phyloP scores from a whole-genome alignment of 2,113 vertebrate species.

The Odontophorus gujanensis region DNA sequence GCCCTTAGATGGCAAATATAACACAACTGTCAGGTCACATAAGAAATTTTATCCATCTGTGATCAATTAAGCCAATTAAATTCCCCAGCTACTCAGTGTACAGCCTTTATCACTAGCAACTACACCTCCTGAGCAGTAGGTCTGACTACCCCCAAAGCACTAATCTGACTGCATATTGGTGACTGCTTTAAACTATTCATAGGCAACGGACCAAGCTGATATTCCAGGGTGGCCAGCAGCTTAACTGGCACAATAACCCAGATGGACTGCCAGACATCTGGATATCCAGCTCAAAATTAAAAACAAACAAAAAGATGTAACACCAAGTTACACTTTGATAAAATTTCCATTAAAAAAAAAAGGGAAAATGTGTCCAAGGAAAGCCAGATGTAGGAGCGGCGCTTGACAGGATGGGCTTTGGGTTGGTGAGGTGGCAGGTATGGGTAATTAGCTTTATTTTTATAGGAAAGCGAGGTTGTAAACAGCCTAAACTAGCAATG shows the following conservation, averaged over 20 bases:
- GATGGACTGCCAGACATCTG: conserved; percentile 13
- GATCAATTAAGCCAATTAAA: conserved; percentile 47
- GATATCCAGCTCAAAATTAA: neutral
- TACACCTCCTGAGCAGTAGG: neutral
- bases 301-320: neutral
- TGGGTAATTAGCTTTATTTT: neutral
- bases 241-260: neutral
- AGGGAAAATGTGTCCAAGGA: neutral
- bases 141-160: neutral
- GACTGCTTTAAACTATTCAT: conserved; percentile 5
- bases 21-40: neutral
- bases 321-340: neutral
- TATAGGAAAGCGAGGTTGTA: neutral
- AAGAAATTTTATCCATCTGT: conserved; percentile 3
- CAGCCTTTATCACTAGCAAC: neutral
- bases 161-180: neutral
- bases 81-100: neutral
- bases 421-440: neutral
- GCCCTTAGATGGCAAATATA: conserved; percentile 3
- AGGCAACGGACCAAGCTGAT: neutral
- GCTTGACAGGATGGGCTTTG: neutral
- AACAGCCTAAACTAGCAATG: neutral
- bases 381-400: neutral
- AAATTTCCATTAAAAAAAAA: neutral
- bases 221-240: conserved; percentile 36